Evolutionary conservation across 1,140 invertebrate species (phyloP).

Genomic region (Pogonognathellus flavescens): DNA sequence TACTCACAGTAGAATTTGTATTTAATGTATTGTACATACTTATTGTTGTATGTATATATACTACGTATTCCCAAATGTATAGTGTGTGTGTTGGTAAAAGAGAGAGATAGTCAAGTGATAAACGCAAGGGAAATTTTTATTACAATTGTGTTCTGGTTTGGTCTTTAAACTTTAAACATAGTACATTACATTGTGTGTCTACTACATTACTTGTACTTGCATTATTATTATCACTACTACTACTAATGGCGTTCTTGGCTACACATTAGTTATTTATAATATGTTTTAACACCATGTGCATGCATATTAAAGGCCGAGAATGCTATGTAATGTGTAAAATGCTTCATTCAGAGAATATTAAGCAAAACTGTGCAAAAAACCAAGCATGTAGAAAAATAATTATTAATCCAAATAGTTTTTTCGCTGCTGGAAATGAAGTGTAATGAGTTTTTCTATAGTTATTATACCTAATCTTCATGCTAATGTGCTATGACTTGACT

Average conservation of each 20-base stretch:
- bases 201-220: no score
- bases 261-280: conserved; percentile 7
- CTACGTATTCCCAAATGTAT: no score
- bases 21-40: neutral
- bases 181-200: neutral
- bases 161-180: neutral
- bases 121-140: conserved; percentile 38
- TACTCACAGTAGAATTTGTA: conserved; percentile 9
- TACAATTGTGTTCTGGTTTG: neutral
- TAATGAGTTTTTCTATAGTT: neutral
- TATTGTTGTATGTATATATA: neutral
- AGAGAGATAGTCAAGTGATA: neutral
- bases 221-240: no score
- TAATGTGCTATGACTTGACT: no score
- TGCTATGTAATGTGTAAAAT: neutral
- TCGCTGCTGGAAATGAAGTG: conserved; percentile 37
- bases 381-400: neutral
- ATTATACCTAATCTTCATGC: no score
- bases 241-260: neutral
- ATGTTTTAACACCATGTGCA: neutral
- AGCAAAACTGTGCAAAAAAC: neutral
- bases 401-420: neutral
- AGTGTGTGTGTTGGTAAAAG: no score
- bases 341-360: neutral
- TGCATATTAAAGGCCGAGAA: neutral